These are phyloP conservation scores for Ibidorhyncha struthersii DNA, from an alignment of 2,113 vertebrate species.

Conservation along the genomic window DNA sequence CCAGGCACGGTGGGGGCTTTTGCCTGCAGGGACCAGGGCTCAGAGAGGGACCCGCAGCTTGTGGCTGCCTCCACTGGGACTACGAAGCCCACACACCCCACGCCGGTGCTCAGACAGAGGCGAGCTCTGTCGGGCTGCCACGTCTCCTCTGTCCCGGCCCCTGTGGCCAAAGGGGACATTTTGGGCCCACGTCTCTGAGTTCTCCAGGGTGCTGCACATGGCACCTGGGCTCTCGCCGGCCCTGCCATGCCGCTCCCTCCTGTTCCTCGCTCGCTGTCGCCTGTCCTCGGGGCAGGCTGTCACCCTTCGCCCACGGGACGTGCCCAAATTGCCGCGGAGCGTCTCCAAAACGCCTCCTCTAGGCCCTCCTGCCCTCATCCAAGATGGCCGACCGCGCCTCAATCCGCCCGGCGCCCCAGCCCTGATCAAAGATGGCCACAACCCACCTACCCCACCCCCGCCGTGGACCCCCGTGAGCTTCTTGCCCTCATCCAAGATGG, in stretches of 20 bases:
- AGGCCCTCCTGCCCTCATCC: background rate
- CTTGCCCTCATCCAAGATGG: constrained; percentile 31
- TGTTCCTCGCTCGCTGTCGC: no score
- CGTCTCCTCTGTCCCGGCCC: background rate
- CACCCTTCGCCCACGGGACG: background rate
- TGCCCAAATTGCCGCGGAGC: accelerated
- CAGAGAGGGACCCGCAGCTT: accelerated
- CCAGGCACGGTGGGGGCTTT: accelerated
- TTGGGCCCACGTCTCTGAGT: background rate
- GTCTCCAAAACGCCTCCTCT: accelerated
- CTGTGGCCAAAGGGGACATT: accelerated
- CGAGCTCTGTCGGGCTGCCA: accelerated
- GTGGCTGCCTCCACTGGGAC: background rate
- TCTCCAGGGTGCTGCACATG: accelerated
- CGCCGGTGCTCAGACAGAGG: accelerated
- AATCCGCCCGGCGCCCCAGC: accelerated
- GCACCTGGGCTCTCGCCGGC: background rate
- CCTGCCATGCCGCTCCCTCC: background rate
- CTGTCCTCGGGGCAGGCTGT: no score
- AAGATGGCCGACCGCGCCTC: background rate
- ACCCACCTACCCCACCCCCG: accelerated
- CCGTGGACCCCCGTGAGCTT: accelerated
- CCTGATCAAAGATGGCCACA: background rate
- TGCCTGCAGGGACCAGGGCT: background rate
- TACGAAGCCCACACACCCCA: accelerated